phyloP scores from a whole-genome alignment of 2,888 invertebrate genomes.

The Drosophila quasianomalipes region DNA sequence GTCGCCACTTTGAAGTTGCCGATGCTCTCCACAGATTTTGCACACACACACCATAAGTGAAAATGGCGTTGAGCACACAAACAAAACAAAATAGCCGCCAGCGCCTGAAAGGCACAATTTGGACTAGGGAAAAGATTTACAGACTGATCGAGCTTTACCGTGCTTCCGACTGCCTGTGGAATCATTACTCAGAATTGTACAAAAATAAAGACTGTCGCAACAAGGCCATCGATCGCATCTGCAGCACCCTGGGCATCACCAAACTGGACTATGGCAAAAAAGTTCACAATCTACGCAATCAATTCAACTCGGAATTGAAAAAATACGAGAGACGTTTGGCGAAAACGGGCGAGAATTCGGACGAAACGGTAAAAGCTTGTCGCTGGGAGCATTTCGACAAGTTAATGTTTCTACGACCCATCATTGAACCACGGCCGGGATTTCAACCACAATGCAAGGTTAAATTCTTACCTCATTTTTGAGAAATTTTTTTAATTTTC shows the following conservation, averaged over 20 bases:
- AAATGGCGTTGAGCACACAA: slow-evolving; percentile 40
- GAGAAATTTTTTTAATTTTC: neutral
- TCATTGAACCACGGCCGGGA: slow-evolving; percentile 83
- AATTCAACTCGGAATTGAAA: slow-evolving; percentile 84
- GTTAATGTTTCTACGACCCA: slow-evolving; percentile 80
- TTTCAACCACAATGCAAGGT: slow-evolving; percentile 66
- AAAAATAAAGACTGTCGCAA: slow-evolving; percentile 82
- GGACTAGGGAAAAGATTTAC: slow-evolving; percentile 83
- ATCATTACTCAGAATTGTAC: slow-evolving; percentile 82
- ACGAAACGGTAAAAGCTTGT: slow-evolving; percentile 55
- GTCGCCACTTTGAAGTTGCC: neutral
- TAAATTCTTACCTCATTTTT: neutral
- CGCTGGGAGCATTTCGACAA: slow-evolving; percentile 85
- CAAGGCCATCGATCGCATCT: slow-evolving; percentile 81
- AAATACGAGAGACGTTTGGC: slow-evolving; percentile 81
- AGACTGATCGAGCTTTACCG: slow-evolving; percentile 82
- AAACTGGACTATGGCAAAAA: slow-evolving; percentile 84
- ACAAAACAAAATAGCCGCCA: slow-evolving; percentile 30
- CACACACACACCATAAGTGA: neutral
- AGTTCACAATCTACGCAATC: slow-evolving; percentile 84
- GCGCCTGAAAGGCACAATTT: slow-evolving; percentile 65
- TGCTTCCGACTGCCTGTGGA: slow-evolving; percentile 84
- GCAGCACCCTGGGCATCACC: slow-evolving; percentile 70
- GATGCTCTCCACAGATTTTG: slow-evolving; percentile 3
- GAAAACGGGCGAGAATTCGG: slow-evolving; percentile 56